These are phyloP conservation scores for Planiliza haematocheilus DNA, from an alignment of 2,113 vertebrate genomes.

Conservation along the genomic window DNA sequence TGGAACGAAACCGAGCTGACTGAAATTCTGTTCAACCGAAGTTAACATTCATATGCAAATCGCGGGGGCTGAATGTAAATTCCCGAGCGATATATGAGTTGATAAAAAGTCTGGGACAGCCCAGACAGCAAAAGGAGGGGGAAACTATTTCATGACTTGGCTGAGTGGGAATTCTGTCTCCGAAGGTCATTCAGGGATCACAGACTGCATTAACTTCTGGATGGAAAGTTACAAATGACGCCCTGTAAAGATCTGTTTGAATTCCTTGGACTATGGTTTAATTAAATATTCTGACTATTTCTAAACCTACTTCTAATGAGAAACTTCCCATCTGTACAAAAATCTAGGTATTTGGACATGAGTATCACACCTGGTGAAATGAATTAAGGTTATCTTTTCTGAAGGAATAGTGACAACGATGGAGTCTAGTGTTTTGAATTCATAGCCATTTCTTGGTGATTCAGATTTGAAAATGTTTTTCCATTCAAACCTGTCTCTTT, in stretches of 20 bases:
- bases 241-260: slow-evolving; percentile 9
- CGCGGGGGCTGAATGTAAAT: slow-evolving; percentile 54
- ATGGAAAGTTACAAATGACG: slow-evolving; percentile 44
- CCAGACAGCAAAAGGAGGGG: slow-evolving; percentile 34
- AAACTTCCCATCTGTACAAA: not conserved
- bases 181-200: slow-evolving; percentile 52
- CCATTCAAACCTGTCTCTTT: not conserved
- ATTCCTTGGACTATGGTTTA: slow-evolving; percentile 5
- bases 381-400: no score
- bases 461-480: not conserved
- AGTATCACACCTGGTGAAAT: no score
- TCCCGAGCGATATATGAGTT: slow-evolving; percentile 54
- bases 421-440: not conserved
- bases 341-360: not conserved
- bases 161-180: slow-evolving; percentile 45
- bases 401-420: slow-evolving; percentile 1
- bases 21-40: slow-evolving; percentile 36
- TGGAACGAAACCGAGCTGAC: slow-evolving; percentile 25
- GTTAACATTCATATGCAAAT: slow-evolving; percentile 61
- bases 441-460: not conserved
- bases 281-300: slow-evolving; percentile 21
- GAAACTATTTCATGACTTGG: slow-evolving; percentile 60
- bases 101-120: slow-evolving; percentile 62
- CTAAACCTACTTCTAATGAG: slow-evolving; percentile 6
- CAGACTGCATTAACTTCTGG: slow-evolving; percentile 32